Conservation (phyloP, 35 echinoderm and acorn worm genomes). For the Lytechinus variegatus region DNA sequence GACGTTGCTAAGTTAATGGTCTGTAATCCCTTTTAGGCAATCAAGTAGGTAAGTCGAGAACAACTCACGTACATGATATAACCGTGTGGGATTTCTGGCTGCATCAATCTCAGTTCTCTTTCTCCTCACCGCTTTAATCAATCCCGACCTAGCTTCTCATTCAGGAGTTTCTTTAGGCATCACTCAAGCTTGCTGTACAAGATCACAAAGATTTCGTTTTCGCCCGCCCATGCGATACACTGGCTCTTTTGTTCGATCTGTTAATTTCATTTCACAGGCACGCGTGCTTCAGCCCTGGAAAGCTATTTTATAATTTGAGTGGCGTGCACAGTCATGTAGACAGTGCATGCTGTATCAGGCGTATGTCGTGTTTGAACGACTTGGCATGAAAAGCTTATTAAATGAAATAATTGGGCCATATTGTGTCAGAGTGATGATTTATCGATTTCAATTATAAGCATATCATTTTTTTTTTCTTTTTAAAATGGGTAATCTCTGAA, state of each 20-base stretch:
- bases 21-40: too few relatives aligned
- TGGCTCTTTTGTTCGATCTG: background rate
- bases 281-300: background rate
- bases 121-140: background rate
- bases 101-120: background rate
- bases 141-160: background rate
- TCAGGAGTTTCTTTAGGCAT: background rate
- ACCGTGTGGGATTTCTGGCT: too few relatives aligned
- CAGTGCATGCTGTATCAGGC: background rate
- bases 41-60: too few relatives aligned
- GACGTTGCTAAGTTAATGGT: too few relatives aligned
- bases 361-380: too few relatives aligned
- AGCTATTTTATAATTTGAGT: background rate
- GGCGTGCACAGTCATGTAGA: background rate
- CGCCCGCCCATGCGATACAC: background rate
- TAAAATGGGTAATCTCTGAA: too few relatives aligned
- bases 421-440: too few relatives aligned
- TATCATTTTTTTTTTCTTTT: too few relatives aligned
- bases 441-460: too few relatives aligned
- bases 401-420: too few relatives aligned
- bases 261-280: conserved; percentile 19
- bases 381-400: too few relatives aligned
- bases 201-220: background rate
- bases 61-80: too few relatives aligned
- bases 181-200: background rate